A percentile compares a stretch with the other conserved stretches of the same genome.
phyloP scores from a whole-genome alignment of 2,888 invertebrate species.

The Amphipoea oculea region DNA sequence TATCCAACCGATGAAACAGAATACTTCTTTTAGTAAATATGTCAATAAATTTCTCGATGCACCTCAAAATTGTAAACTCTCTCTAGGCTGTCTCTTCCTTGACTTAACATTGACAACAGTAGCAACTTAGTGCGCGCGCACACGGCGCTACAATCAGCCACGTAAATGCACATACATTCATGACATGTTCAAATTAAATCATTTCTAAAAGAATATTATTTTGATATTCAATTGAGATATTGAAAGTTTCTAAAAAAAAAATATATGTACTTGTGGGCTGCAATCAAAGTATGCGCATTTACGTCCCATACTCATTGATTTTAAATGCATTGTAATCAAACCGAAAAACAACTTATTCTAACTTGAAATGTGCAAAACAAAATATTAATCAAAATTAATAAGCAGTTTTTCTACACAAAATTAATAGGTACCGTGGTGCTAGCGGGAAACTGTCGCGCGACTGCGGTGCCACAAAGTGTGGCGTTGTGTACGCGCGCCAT shows the following conservation, averaged over 20 bases:
- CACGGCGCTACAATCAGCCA: conserved; percentile 78
- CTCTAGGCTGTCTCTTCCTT: conserved; percentile 74
- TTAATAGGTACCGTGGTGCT: conserved; percentile 71
- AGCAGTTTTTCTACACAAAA: conserved; percentile 65
- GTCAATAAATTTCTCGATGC: conserved; percentile 62
- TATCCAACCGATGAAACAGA: background rate
- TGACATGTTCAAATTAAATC: conserved; percentile 2
- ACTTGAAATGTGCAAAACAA: conserved; percentile 1
- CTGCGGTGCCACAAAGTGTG: conserved; percentile 69
- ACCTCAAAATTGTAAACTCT: conserved; percentile 59
- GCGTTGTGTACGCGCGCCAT: conserved; percentile 77
- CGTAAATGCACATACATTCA: conserved; percentile 73
- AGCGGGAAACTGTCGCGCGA: conserved; percentile 68
- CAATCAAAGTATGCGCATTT: conserved; percentile 61
- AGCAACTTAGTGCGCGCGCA: conserved; percentile 83
- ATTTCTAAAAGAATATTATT: background rate
- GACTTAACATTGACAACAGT: conserved; percentile 85
- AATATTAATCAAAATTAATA: conserved; percentile 39
- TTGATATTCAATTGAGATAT: background rate
- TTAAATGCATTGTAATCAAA: conserved; percentile 62
- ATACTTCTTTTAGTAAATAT: background rate
- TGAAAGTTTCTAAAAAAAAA: too few species aligned
- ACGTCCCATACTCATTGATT: conserved; percentile 61
- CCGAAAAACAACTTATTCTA: conserved; percentile 59
- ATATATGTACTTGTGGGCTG: background rate